Evolutionary conservation across 2,888 invertebrate species (phyloP).

Genomic region (Tipula helvola): DNA sequence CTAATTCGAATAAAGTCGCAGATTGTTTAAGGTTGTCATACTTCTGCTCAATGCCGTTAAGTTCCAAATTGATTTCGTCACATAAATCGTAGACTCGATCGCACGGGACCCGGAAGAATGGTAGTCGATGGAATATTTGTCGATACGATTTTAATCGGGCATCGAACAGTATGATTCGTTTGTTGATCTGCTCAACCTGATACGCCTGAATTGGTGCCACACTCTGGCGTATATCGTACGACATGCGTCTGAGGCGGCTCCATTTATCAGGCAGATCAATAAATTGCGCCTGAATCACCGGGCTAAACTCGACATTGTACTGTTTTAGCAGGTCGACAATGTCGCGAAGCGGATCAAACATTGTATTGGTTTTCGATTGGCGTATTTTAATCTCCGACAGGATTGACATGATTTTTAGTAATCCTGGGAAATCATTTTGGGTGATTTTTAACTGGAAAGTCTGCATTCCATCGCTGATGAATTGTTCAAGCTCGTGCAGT

Average conservation of each 20-base stretch:
- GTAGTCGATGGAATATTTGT: slow-evolving; percentile 51
- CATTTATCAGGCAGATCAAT: slow-evolving; percentile 79
- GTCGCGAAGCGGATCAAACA: slow-evolving; percentile 81
- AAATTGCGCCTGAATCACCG: slow-evolving; percentile 29
- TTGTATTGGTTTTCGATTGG: slow-evolving; percentile 65
- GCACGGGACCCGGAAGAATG: slow-evolving; percentile 50
- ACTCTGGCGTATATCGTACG: slow-evolving; percentile 68
- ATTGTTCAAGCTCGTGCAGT: slow-evolving; percentile 58
- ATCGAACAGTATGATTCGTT: slow-evolving; percentile 69
- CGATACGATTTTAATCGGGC: slow-evolving; percentile 63
- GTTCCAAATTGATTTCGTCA: slow-evolving; percentile 54
- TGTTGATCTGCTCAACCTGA: slow-evolving; percentile 77
- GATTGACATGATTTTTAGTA: slow-evolving; percentile 73
- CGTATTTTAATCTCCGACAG: slow-evolving; percentile 66
- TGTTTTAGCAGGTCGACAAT: slow-evolving; percentile 72
- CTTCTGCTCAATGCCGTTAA: slow-evolving; percentile 53
- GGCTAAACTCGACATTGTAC: slow-evolving; percentile 59
- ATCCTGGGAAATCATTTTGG: slow-evolving; percentile 77
- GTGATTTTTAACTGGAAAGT: slow-evolving; percentile 58
- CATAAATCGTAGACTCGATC: slow-evolving; percentile 53
- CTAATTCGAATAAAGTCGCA: slow-evolving; percentile 73
- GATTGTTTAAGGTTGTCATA: slow-evolving; percentile 55
- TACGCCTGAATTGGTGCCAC: slow-evolving; percentile 80
- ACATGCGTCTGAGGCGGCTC: slow-evolving; percentile 71
- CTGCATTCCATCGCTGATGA: slow-evolving; percentile 62